These are phyloP conservation scores for Adelosebastes latens DNA, from an alignment of 2,797 vertebrate species.

Conservation along the genomic window DNA sequence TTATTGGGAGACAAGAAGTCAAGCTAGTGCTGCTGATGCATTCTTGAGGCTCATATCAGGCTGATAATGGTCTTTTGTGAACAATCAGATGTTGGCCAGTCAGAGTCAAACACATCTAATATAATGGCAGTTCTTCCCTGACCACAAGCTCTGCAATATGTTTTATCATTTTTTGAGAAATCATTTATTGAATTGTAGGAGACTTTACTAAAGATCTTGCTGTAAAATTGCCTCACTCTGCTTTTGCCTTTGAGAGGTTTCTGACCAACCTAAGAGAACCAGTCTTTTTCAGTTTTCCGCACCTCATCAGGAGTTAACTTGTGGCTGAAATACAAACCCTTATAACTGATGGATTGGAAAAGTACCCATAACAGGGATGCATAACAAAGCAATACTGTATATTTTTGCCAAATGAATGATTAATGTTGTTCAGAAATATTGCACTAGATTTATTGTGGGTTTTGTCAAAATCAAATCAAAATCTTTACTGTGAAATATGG, in stretches of 20 bases:
- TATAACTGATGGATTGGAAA: not conserved
- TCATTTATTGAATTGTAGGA: not conserved
- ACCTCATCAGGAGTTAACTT: not conserved
- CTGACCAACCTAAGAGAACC: not conserved
- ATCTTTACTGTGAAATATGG: not conserved
- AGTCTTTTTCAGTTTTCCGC: not conserved
- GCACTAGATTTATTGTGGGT: not conserved
- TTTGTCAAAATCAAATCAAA: not conserved
- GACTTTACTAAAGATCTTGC: not conserved
- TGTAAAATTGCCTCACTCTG: not conserved
- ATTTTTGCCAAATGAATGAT: not conserved
- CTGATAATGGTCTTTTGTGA: not conserved
- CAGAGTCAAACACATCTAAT: not conserved
- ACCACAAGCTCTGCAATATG: not conserved
- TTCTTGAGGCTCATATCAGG: not conserved
- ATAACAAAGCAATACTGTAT: not conserved
- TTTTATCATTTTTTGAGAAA: not conserved
- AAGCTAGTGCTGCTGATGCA: not conserved
- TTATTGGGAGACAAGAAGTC: conserved; percentile 2
- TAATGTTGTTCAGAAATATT: not conserved
- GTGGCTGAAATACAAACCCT: not conserved
- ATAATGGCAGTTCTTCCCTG: not conserved
- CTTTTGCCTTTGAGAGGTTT: not conserved
- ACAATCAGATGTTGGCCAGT: not conserved
- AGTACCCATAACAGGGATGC: not conserved